phyloP scores from a whole-genome alignment of 2,888 invertebrate genomes.

The Hydroisotoma schaefferi region DNA sequence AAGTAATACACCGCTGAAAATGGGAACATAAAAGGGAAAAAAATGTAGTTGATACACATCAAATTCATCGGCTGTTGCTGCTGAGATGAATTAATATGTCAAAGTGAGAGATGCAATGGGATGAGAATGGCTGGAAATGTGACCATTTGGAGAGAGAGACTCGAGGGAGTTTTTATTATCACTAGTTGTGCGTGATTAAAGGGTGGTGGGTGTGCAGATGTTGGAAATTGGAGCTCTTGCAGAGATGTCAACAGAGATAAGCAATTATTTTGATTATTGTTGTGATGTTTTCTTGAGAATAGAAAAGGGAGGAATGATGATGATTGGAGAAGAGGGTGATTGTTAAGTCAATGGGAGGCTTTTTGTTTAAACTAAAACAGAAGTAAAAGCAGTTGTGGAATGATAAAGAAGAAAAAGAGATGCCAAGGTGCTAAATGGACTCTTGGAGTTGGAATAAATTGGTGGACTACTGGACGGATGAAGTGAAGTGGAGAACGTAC shows the following conservation, averaged over 20 bases:
- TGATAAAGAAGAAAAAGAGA: conserved; percentile 16
- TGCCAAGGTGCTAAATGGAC: conserved; percentile 17
- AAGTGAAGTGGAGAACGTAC: too few species aligned
- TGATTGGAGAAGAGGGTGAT: conserved; percentile 8
- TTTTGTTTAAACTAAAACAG: conserved; percentile 8
- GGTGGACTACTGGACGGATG: conserved; percentile 8
- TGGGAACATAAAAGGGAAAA: too few species aligned
- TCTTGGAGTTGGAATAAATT: conserved; percentile 11
- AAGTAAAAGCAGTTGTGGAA: conserved; percentile 17
- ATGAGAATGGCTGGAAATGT: too few species aligned
- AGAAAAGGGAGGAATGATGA: neutral
- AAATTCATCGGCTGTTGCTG: too few species aligned
- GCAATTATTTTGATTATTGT: conserved; percentile 13
- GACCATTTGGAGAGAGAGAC: too few species aligned
- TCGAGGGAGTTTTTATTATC: too few species aligned
- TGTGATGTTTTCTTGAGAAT: conserved; percentile 4
- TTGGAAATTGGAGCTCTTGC: conserved; percentile 8
- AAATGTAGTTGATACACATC: too few species aligned
- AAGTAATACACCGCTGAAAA: too few species aligned
- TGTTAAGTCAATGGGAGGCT: conserved; percentile 15
- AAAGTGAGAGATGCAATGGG: too few species aligned
- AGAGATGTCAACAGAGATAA: conserved; percentile 9
- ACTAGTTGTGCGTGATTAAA: conserved; percentile 8
- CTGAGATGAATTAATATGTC: too few species aligned
- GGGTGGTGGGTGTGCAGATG: conserved; percentile 14